Conservation (phyloP, 2,888 invertebrate species). For the Elysia crispata region DNA sequence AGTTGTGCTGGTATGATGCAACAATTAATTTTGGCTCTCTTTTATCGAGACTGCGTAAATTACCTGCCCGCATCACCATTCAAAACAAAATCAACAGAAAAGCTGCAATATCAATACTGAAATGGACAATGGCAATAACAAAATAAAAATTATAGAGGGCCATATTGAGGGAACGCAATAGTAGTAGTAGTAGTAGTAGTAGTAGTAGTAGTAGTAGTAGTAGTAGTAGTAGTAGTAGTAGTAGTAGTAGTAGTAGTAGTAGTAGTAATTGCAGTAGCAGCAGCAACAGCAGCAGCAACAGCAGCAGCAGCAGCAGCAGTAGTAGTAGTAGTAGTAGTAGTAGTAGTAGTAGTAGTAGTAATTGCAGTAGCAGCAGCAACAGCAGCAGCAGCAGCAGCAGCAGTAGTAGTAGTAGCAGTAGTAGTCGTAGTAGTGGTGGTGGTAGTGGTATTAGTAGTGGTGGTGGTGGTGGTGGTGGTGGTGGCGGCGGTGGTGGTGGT, state of each 20-base stretch:
- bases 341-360: slow-evolving; percentile 15
- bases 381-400: too few species aligned
- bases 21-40: too few species aligned
- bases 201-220: slow-evolving; percentile 1
- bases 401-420: too few species aligned
- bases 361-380: background rate
- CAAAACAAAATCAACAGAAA: too few species aligned
- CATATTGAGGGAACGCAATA: too few species aligned
- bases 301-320: background rate
- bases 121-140: too few species aligned
- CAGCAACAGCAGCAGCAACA: background rate
- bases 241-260: slow-evolving; percentile 17
- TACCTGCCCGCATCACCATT: too few species aligned
- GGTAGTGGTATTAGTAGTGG: background rate
- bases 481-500: background rate
- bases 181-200: background rate
- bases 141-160: too few species aligned
- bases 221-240: slow-evolving; percentile 13
- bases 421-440: too few species aligned
- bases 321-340: slow-evolving; percentile 17
- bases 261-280: slow-evolving; percentile 5
- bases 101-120: too few species aligned
- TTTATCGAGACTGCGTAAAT: too few species aligned
- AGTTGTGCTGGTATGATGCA: too few species aligned
- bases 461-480: background rate